Evolutionary conservation across 2,888 invertebrate species (phyloP), one percentile per base, ranked within the genome.

Genomic region (Anorthoa munda): DNA sequence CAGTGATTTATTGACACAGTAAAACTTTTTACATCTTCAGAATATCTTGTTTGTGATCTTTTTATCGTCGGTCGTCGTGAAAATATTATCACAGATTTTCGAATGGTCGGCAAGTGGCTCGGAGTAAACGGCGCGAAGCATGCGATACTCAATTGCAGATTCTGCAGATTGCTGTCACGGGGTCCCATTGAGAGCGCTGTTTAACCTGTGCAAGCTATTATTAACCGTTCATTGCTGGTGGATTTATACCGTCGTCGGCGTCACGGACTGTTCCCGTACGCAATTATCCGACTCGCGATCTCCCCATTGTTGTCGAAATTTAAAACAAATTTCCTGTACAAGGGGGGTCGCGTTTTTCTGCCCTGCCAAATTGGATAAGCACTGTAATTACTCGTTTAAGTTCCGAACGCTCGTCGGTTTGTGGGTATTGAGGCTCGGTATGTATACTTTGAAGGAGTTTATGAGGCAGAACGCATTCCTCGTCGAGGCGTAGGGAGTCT

Each of bases 301-400:
- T 95, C 93, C 93, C 95, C 95, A 96, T 96, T 96, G 96, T 96
- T 95, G 95, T 95, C 93, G 95, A 96, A 95, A 95, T 95, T 96
- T 95, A 94, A 96, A 96, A 96, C 96, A 96, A 96, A 96, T 96
- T 96, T 95, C 95, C 95, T 94, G 94, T 93, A 90, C 92, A 91
- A 93, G 94, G 94, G 94, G 93, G 95, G 96, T 94, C 95, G 94
- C 92, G 91, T 95, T 95, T 95, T 95, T 95, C 94, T 94, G 93
- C 93, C 92, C 93, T 92, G 94, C 94, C 94, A 95, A 96, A 96
- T 95, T 96, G 96, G 95, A 95, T 96, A 95, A 96, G 94, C 93
- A 95, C 95, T 92, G 94, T 95, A 95, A 96, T 96, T 95, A 95
- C 91, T 93, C 93, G 93, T 93, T 95, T 93, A 93, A 93, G 88